Conservation (phyloP, 2,113 vertebrate genomes). For the Edolisoma coerulescens region DNA sequence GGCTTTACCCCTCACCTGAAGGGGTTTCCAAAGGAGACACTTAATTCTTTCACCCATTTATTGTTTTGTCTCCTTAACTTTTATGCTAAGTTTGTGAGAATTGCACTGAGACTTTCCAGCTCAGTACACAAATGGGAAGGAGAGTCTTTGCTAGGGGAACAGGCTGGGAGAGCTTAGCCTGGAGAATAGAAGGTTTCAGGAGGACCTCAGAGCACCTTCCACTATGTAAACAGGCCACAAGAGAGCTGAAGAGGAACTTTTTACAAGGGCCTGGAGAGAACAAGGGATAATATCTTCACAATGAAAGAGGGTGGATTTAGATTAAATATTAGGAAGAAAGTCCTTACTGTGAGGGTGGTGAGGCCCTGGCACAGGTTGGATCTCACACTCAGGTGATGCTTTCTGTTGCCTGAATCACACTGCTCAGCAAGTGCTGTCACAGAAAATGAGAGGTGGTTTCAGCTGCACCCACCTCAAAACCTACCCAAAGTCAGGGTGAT, state of each 20-base stretch:
- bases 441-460: background rate
- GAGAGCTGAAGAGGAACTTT: background rate
- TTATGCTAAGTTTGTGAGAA: background rate
- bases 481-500: background rate
- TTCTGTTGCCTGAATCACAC: background rate
- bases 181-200: background rate
- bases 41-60: background rate
- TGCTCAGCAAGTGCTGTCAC: background rate
- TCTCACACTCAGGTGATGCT: background rate
- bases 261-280: background rate
- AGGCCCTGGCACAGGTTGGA: accelerated
- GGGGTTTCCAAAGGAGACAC: background rate
- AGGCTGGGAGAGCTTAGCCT: too few species aligned
- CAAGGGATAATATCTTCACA: background rate
- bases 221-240: background rate
- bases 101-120: background rate
- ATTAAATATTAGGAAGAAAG: background rate
- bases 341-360: background rate
- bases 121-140: background rate
- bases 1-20: background rate
- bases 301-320: background rate
- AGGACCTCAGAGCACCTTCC: background rate
- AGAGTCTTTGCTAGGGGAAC: background rate
- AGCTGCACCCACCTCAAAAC: background rate
- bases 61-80: background rate